These are phyloP conservation scores for Cryptotermes secundus DNA, from an alignment of 1,140 invertebrate genomes.

Conservation along the genomic window DNA sequence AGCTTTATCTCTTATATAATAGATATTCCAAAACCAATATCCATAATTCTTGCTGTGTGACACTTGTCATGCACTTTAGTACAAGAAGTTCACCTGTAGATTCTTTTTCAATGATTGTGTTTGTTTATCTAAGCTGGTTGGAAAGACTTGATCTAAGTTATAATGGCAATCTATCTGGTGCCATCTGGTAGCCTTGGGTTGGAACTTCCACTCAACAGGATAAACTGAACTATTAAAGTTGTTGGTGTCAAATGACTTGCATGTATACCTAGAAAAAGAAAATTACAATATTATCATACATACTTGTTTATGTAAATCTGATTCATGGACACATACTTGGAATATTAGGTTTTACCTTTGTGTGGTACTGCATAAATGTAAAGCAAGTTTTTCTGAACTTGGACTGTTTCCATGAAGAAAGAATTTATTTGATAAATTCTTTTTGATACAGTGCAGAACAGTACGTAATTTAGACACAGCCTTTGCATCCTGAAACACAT, in stretches of 20 bases:
- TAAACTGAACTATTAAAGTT: conserved; percentile 46
- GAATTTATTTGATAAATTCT: conserved; percentile 54
- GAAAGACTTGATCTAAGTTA: conserved; percentile 66
- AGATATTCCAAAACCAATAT: no score
- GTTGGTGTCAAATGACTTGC: conserved; percentile 44
- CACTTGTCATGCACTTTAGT: conserved; percentile 33
- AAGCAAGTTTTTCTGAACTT: conserved; percentile 51
- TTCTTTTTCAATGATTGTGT: conserved; percentile 62
- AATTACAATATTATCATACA: background rate
- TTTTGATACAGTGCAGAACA: conserved; percentile 56
- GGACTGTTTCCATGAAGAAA: conserved; percentile 56
- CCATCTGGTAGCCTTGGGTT: conserved; percentile 63
- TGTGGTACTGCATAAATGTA: conserved; percentile 51
- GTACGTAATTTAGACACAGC: conserved; percentile 54
- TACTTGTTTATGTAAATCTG: background rate
- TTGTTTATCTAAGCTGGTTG: conserved; percentile 56
- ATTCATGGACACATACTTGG: no score
- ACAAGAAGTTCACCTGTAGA: conserved; percentile 55
- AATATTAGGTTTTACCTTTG: background rate
- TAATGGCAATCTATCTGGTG: conserved; percentile 67
- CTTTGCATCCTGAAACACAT: conserved; percentile 57
- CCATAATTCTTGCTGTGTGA: background rate
- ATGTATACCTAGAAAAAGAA: conserved; percentile 43
- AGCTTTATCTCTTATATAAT: no score
- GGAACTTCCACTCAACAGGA: conserved; percentile 64